phyloP scores from a whole-genome alignment of 2,113 vertebrate species.

The Percina caprodes region DNA sequence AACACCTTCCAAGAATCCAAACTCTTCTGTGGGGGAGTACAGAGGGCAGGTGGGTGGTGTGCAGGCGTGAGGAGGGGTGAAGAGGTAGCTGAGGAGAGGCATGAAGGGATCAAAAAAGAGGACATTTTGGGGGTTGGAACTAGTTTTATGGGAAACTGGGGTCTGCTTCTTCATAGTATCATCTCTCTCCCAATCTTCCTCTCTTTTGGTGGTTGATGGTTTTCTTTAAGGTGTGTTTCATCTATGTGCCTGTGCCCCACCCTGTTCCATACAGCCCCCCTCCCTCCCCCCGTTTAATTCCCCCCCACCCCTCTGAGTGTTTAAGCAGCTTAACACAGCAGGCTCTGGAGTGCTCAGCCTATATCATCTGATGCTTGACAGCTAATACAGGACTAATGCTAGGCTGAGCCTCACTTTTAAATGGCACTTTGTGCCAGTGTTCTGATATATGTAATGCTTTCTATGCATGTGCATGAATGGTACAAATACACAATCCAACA shows the following conservation, averaged over 20 bases:
- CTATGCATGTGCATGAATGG: neutral
- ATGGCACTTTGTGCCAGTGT: slow-evolving; percentile 49
- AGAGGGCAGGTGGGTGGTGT: slow-evolving; percentile 74
- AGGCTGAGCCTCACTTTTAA: slow-evolving; percentile 57
- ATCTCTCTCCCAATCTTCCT: slow-evolving; percentile 2
- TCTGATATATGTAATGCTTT: slow-evolving; percentile 22
- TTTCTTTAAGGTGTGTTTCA: slow-evolving; percentile 1
- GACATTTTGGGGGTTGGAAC: slow-evolving; percentile 16
- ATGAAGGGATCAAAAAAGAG: slow-evolving; percentile 34
- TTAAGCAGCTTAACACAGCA: slow-evolving; percentile 78
- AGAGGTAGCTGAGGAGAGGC: slow-evolving; percentile 8
- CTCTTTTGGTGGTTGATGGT: neutral
- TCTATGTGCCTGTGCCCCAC: slow-evolving; percentile 21
- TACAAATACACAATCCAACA: neutral
- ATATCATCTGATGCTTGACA: slow-evolving; percentile 34
- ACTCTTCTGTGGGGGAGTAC: slow-evolving; percentile 78
- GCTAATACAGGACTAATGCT: slow-evolving; percentile 60
- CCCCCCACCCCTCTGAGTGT: slow-evolving; percentile 60
- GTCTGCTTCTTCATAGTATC: slow-evolving; percentile 32
- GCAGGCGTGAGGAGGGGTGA: slow-evolving; percentile 32
- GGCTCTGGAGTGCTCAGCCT: slow-evolving; percentile 47
- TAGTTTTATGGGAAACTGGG: slow-evolving; percentile 16
- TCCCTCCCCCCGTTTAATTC: slow-evolving; percentile 52
- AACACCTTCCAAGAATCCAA: slow-evolving; percentile 87
- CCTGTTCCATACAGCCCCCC: slow-evolving; percentile 23